Percentiles rank a stretch among this genome's conserved stretches.
These are phyloP conservation scores for Sipha maydis DNA, from an alignment of 2,888 invertebrate genomes.

Conservation along the genomic window DNA sequence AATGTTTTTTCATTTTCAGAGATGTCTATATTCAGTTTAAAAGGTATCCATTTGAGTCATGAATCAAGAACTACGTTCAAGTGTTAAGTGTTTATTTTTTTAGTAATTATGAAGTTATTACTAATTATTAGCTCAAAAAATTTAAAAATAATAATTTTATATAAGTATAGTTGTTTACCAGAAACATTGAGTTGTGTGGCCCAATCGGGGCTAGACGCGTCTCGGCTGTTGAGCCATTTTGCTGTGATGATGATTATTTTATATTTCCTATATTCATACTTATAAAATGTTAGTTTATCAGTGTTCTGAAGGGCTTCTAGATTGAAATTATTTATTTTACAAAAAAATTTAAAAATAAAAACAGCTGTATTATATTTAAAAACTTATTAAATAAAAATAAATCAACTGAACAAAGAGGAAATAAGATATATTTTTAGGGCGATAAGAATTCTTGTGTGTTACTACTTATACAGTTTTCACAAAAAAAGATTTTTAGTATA, in stretches of 20 bases:
- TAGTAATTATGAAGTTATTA: constrained; percentile 54
- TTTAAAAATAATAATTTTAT: constrained; percentile 52
- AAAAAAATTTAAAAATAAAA: constrained; percentile 3
- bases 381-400: constrained; percentile 11
- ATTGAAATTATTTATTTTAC: constrained; percentile 40
- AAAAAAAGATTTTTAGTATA: constrained; percentile 45
- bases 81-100: constrained; percentile 45
- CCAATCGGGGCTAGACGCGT: constrained; percentile 45
- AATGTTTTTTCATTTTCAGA: constrained; percentile 74
- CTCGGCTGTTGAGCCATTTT: constrained; percentile 57
- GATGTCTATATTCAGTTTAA: constrained; percentile 94
- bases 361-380: constrained; percentile 5
- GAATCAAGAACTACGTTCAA: constrained; percentile 73
- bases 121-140: constrained; percentile 60
- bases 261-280: constrained; percentile 61
- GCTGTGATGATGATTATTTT: constrained; percentile 62
- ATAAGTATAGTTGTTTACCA: constrained; percentile 60
- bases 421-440: constrained; percentile 51
- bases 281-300: constrained; percentile 58
- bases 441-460: constrained; percentile 39
- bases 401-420: constrained; percentile 45
- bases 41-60: constrained; percentile 86
- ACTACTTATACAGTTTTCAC: constrained; percentile 55
- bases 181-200: constrained; percentile 61
- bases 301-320: constrained; percentile 54